Base-by-base conservation (phyloP, 2,888 invertebrate genomes). In the Stenoptilia bipunctidactyla region DNA sequence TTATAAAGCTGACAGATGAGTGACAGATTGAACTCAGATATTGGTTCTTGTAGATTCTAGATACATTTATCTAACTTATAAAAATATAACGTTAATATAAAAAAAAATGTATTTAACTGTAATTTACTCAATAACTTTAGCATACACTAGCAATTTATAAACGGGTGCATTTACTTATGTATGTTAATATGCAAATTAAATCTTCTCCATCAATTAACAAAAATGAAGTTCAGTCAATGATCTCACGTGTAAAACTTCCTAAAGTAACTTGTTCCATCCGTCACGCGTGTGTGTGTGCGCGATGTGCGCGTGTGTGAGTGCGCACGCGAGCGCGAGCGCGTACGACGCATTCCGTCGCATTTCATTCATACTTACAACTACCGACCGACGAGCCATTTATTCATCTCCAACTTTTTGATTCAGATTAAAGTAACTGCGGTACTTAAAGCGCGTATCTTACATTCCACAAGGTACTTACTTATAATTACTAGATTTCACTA, bases 361-460 rank as follows among this genome's bases (percentile, higher is more conserved):
- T 61, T 66, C 74, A 77, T 76, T 76, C 76, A 76, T 72, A 73
- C 64, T 58, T 65, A 61, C 61, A 55, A 49, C 63, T 58, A 52
- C 54, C 50, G n/a, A 50, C 36, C 13, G 10, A 54, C 45, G 45
- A 58, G 49, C 46, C 56, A 58, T 58, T 58, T 66, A 61, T 69
- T 64, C 62, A 57, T 58, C 53, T 58, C 51, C 53, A 56, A 47
- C 50, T 55, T 61, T 64, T 61, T 59, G 54, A 30, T 30, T 30
- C n/a, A 30, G 30, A 30, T 12, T 30, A 10, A 4, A 30, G 6
- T 30, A n/a, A 30, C 10, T 8, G 30, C 30, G 30, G 30, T 30
- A 8, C 20, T 20, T 20, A 3, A 3, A 20, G 4, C 4, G 4
- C 20, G 20, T 8, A 8, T 8, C 8, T 10, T n/a, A n/a, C 10